These are phyloP conservation scores for Gambelia wislizenii DNA, from an alignment of 2,797 vertebrate genomes.

Conservation along the genomic window DNA sequence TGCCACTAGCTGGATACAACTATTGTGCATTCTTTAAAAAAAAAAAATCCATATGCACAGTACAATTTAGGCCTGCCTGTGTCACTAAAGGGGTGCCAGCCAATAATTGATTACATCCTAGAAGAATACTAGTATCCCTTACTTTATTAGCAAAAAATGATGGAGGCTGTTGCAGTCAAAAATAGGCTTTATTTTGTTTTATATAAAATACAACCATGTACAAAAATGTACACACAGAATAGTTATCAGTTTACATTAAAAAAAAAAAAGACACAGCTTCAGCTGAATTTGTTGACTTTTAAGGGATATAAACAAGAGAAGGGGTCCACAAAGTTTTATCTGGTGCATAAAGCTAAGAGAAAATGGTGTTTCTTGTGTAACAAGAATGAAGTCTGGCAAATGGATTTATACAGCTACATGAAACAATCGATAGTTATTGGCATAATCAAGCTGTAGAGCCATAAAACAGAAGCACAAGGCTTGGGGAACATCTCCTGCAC, in stretches of 20 bases:
- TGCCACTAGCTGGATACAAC: no score
- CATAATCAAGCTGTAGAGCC: background rate
- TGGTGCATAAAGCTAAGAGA: background rate
- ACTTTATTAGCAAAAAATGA: background rate
- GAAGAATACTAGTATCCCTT: no score
- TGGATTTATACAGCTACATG: background rate
- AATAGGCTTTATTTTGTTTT: slow-evolving; percentile 76
- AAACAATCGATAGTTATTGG: background rate
- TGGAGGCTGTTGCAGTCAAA: slow-evolving; percentile 53
- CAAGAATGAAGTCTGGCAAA: slow-evolving; percentile 3
- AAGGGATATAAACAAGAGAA: slow-evolving; percentile 75
- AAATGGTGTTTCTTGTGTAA: background rate
- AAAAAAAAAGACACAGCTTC: slow-evolving; percentile 49
- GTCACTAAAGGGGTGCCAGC: no score
- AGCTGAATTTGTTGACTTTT: slow-evolving; percentile 71
- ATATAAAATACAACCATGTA: slow-evolving; percentile 90
- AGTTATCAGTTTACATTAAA: slow-evolving; percentile 72
- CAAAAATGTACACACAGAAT: slow-evolving; percentile 87
- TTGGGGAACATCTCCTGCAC: background rate
- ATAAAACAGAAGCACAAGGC: background rate
- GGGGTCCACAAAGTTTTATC: slow-evolving; percentile 47
- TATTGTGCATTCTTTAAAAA: no score
- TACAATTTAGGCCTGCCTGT: no score
- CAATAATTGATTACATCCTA: no score
- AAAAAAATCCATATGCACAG: no score